phyloP scores from a whole-genome alignment of 2,888 invertebrate genomes.

The Junonia oenone region DNA sequence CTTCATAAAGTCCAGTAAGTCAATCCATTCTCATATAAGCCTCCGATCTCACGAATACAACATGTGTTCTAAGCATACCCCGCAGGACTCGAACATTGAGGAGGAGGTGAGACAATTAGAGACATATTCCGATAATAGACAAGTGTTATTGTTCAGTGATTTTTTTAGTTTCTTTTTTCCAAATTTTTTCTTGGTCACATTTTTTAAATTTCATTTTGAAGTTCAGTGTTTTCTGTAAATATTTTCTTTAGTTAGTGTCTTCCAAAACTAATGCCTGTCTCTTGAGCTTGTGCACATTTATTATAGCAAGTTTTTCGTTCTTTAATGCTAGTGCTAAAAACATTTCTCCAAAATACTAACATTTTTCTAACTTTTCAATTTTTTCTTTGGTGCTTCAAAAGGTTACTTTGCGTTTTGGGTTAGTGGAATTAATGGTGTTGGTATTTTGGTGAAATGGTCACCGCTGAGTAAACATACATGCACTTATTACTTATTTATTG shows the following conservation, averaged over 20 bases:
- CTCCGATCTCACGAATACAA: constrained; percentile 54
- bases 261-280: constrained; percentile 26
- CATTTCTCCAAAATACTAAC: constrained; percentile 79
- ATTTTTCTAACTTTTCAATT: constrained; percentile 49
- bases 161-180: constrained; percentile 8
- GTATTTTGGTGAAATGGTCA: constrained; percentile 74
- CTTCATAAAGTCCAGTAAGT: constrained; percentile 48
- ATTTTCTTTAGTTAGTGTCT: constrained; percentile 7
- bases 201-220: constrained; percentile 2
- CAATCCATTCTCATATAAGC: constrained; percentile 53
- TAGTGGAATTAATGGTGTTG: constrained; percentile 65
- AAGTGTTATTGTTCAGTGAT: constrained; percentile 4
- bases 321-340: constrained; percentile 40
- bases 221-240: constrained; percentile 14
- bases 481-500: neutral
- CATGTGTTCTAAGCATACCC: constrained; percentile 74
- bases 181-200: constrained; percentile 7
- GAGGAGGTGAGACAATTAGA: constrained; percentile 64
- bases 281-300: constrained; percentile 58
- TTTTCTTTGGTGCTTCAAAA: constrained; percentile 50
- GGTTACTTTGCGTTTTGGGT: constrained; percentile 46
- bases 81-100: constrained; percentile 58
- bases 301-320: constrained; percentile 48
- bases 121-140: constrained; percentile 26
- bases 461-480: constrained; percentile 64